Percentiles rank a stretch among this genome's conserved stretches.
Evolutionary conservation across 2,113 vertebrate species (phyloP).

Genomic region (Myxocyprinus asiaticus): DNA sequence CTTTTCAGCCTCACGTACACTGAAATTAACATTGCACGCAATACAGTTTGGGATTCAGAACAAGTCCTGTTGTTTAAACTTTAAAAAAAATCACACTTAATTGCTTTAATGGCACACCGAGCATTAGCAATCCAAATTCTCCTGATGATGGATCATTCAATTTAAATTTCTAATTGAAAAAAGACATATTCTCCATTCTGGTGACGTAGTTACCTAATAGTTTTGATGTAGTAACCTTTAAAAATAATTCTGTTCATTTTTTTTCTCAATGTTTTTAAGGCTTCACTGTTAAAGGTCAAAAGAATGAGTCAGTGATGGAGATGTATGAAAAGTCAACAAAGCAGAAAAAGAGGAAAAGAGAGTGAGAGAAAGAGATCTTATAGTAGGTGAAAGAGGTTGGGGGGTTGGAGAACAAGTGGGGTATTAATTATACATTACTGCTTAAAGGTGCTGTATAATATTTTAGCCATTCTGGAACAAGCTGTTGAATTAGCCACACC

Average conservation of each 20-base stretch:
- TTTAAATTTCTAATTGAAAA: background rate
- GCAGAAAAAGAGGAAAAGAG: slow-evolving; percentile 38
- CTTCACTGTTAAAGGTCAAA: slow-evolving; percentile 70
- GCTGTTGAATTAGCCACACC: too few species aligned
- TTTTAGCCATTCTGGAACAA: too few species aligned
- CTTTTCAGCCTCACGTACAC: background rate
- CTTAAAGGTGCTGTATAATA: background rate
- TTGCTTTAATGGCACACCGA: background rate
- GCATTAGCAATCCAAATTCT: slow-evolving; percentile 7
- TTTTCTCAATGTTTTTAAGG: slow-evolving; percentile 55
- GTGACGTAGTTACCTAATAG: slow-evolving; percentile 35
- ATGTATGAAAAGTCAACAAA: slow-evolving; percentile 70
- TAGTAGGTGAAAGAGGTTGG: background rate
- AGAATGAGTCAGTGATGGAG: slow-evolving; percentile 61
- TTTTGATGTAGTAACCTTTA: slow-evolving; percentile 64
- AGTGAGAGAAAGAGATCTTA: background rate
- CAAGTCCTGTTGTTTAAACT: background rate
- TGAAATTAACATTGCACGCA: background rate
- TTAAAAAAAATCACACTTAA: background rate
- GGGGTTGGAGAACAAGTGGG: background rate
- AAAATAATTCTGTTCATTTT: slow-evolving; percentile 60
- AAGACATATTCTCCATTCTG: background rate
- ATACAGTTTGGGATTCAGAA: background rate
- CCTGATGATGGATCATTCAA: slow-evolving; percentile 8
- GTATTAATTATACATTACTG: slow-evolving; percentile 34